Base-by-base conservation (phyloP, 2,888 invertebrate species). In the Tortricodes alternella region DNA sequence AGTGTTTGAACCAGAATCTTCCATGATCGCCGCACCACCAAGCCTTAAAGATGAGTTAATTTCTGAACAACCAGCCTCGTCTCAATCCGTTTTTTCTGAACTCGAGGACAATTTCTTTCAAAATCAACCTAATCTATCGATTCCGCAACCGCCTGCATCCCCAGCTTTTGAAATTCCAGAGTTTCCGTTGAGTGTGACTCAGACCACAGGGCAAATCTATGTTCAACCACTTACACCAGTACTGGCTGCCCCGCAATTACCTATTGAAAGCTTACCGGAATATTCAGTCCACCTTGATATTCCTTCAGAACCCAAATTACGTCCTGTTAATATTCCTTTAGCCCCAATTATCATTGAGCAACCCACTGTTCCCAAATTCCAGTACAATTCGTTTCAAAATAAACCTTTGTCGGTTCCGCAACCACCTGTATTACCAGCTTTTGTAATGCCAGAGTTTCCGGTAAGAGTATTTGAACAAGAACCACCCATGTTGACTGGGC, bases 81-180 rank as follows among this genome's bases (percentile, higher is more conserved):
- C n/a, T n/a, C 37, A 37, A n/a, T 8, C 5, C 13, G 0, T 34
- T 4, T 9, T 0, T 18, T 21, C 53, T 1, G 46, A 53, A 16
- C 9, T 46, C 6, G 23, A 21, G 8, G 23, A 46, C 38, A 21
- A 46, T 8, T 37, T 37, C n/a, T 15, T 52, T n/a, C 24, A 58
- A 21, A 41, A 57, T 2, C 11, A 38, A 21, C 62, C 55, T 13
- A n/a, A n/a, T n/a, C 8, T 49, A 27, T 41, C 56, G 0, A 39
- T 62, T 9, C 62, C 65, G 11, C 50, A 59, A 16, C 56, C 63
- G 32, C 64, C 62, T 24, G 34, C 52, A 34, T 44, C 59, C 8
- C 55, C 61, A 23, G 27, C 38, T 4, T 53, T 46, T 19, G 46
- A 34, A 16, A 46, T 53, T 46, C 27, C 46, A 4, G 23, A 21